Evolutionary conservation across 2,113 vertebrate species (phyloP).

Genomic region (Lycocorax pyrrhopterus): DNA sequence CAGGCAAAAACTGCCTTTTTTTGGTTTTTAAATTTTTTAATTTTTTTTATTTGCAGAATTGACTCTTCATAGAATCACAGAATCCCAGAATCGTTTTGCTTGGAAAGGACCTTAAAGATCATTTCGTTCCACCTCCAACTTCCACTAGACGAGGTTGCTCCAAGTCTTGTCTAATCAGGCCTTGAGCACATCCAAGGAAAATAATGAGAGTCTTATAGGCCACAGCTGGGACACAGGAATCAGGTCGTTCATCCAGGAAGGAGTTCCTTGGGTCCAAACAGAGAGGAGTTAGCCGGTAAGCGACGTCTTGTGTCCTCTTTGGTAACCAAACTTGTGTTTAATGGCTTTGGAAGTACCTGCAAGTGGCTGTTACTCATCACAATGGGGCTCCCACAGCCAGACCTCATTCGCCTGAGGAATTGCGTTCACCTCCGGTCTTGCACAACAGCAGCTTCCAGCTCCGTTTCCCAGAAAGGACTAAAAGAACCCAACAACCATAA

Average conservation of each 20-base stretch:
- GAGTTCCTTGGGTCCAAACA: not conserved
- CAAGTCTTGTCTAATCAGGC: not conserved
- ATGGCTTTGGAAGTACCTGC: not conserved
- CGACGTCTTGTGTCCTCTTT: not conserved
- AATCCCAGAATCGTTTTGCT: not conserved
- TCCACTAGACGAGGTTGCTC: not conserved
- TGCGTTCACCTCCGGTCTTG: too few relatives aligned
- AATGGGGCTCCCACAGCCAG: not conserved
- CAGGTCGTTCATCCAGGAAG: accelerated
- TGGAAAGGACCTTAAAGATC: not conserved
- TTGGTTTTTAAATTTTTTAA: too few relatives aligned
- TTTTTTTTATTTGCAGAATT: not conserved
- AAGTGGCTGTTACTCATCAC: too few relatives aligned
- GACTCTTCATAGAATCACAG: not conserved
- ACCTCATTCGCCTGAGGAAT: not conserved
- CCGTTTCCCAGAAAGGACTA: not conserved
- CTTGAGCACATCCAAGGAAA: not conserved
- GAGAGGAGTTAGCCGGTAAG: not conserved
- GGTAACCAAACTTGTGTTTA: not conserved
- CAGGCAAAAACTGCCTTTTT: not conserved
- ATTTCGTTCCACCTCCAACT: not conserved
- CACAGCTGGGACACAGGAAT: not conserved
- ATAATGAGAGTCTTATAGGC: not conserved
- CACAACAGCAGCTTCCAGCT: not conserved
- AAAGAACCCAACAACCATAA: not conserved